Conservation (phyloP, 2,888 invertebrate genomes). For the Cataglyphis cursor region DNA sequence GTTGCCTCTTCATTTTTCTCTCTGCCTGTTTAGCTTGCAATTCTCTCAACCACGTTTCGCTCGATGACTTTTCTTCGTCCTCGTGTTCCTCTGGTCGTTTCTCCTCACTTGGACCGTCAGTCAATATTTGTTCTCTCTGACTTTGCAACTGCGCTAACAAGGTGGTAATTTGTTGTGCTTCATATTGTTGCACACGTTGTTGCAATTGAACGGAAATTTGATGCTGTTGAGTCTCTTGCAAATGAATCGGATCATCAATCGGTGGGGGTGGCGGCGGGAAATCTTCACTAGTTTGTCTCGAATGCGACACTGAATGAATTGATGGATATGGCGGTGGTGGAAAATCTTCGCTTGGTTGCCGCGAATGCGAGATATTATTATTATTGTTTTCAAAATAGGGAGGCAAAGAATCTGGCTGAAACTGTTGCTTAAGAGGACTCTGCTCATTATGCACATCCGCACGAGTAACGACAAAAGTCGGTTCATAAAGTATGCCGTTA, state of each 20-base stretch:
- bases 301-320: conserved; percentile 92
- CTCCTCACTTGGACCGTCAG: conserved; percentile 79
- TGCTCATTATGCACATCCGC: conserved; percentile 95
- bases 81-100: conserved; percentile 74
- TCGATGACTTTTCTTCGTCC: conserved; percentile 83
- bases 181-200: conserved; percentile 78
- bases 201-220: conserved; percentile 61
- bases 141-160: conserved; percentile 83
- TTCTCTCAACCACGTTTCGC: conserved; percentile 92
- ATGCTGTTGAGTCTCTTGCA: conserved; percentile 62
- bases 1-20: conserved; percentile 88
- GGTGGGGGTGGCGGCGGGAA: conserved; percentile 96
- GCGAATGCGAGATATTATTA: conserved; percentile 86
- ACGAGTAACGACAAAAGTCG: conserved; percentile 91
- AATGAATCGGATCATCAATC: conserved; percentile 88
- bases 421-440: conserved; percentile 87
- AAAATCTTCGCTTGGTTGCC: conserved; percentile 88
- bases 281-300: conserved; percentile 95
- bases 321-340: conserved; percentile 93
- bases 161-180: conserved; percentile 82
- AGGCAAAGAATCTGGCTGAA: conserved; percentile 88
- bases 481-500: conserved; percentile 86
- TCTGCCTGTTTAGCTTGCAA: conserved; percentile 93
- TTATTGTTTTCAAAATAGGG: conserved; percentile 86
- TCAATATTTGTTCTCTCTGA: conserved; percentile 87